Evolutionary conservation across 2,888 invertebrate genomes (phyloP).

Genomic region (Escarpia spicata): DNA sequence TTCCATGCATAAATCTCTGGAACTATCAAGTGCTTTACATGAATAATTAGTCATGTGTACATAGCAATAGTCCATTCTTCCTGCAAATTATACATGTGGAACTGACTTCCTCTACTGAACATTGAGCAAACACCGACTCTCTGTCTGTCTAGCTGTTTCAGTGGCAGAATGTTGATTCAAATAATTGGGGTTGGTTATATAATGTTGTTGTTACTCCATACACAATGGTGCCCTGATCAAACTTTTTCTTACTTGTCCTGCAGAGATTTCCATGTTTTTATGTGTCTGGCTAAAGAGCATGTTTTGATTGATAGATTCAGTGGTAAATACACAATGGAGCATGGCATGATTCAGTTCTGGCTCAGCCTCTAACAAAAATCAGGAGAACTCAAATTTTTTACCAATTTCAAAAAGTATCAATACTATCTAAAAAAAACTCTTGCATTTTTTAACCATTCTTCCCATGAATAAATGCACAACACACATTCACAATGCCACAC

Average conservation of each 20-base stretch:
- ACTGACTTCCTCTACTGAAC: neutral
- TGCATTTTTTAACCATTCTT: too few relatives aligned
- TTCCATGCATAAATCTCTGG: too few relatives aligned
- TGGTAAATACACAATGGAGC: neutral
- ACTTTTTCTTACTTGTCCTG: neutral
- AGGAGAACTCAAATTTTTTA: neutral
- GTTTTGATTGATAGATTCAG: neutral
- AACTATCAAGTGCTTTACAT: too few relatives aligned
- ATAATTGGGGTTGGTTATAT: neutral
- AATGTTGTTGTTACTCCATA: neutral
- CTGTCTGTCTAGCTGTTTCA: neutral
- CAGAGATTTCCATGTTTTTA: neutral
- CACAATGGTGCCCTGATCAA: neutral
- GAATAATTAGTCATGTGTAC: neutral
- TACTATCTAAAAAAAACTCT: too few relatives aligned
- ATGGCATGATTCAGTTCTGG: neutral
- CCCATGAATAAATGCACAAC: too few relatives aligned
- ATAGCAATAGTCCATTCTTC: neutral
- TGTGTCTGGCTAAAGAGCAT: neutral
- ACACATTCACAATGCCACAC: too few relatives aligned
- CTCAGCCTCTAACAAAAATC: neutral
- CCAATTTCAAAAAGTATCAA: neutral
- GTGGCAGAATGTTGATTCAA: slow-evolving; percentile 1
- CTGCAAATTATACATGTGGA: neutral
- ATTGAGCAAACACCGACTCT: neutral